phyloP scores from a whole-genome alignment of 2,888 invertebrate genomes.

The Kryphioiulus occultus region DNA sequence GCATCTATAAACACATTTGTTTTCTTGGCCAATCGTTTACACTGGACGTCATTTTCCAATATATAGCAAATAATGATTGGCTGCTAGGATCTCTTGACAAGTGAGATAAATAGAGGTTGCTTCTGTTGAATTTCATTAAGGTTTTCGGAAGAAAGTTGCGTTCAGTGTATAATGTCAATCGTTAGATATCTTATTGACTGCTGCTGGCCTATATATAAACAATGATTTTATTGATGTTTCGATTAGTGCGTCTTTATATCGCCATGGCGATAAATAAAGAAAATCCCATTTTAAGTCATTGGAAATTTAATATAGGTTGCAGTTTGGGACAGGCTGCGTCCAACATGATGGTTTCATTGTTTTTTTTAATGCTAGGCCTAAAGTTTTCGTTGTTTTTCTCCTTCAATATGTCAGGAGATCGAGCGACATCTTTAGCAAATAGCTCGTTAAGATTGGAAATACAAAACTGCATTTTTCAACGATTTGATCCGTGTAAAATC shows the following conservation, averaged over 20 bases:
- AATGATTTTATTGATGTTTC: slow-evolving; percentile 25
- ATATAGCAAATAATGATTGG: slow-evolving; percentile 31
- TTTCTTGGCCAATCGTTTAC: background rate
- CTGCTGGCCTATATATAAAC: background rate
- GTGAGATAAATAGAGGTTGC: slow-evolving; percentile 30
- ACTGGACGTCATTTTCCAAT: slow-evolving; percentile 15
- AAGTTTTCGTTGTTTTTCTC: background rate
- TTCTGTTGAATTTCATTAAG: slow-evolving; percentile 39
- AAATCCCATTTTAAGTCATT: background rate
- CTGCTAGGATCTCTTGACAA: background rate
- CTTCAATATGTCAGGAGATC: background rate
- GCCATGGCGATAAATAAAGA: slow-evolving; percentile 13
- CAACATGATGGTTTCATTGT: background rate
- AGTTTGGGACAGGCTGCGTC: background rate
- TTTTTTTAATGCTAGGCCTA: background rate
- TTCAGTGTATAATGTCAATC: background rate
- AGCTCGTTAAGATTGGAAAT: background rate
- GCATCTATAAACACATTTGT: background rate
- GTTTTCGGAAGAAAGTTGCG: background rate
- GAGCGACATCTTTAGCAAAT: background rate
- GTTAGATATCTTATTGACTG: slow-evolving; percentile 10
- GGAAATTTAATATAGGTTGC: background rate
- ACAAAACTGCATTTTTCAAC: background rate
- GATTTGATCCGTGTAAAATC: background rate
- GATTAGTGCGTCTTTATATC: background rate